Base-by-base conservation (phyloP, 2,888 invertebrate species). In the Craniophora ligustri region DNA sequence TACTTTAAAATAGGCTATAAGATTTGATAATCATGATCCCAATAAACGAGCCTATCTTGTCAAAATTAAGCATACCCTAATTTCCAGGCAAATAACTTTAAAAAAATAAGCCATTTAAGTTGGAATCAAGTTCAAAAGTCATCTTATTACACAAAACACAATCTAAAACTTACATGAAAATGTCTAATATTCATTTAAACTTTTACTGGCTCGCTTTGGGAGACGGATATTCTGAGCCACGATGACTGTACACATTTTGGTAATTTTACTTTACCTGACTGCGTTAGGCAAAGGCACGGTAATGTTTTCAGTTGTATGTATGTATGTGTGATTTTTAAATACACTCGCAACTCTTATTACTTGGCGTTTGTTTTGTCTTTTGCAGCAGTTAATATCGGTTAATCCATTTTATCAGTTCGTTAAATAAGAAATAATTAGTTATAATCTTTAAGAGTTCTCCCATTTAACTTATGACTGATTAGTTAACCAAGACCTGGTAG, bases 131-230 rank as follows among this genome's bases (percentile, higher is more conserved):
- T 88, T 86, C 73, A 79, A 81, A 90, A 89, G 87, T 88, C 85
- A 81, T 86, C 82, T 81, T 86, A 83, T 87, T 85, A 88, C 75
- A 80, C 76, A 81, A 81, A 86, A 87, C 79, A 85, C 84, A 85
- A 90, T 89, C 88, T 86, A 79, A 77, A 88, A 87, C 78, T 86
- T 83, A 81, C 79, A 84, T 81, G 79, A 82, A 83, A 87, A 83
- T 78, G 74, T 79, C 81, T 83, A 81, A 84, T 88, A 82, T 86
- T 86, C 82, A 82, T 88, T 88, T 85, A 81, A 87, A 87, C 80
- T 87, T 88, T 85, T 66, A 54, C 65, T 60, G 75, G 75, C 23
- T 18, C 44, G 58, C 48, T 44, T 51, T 32, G 44, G 45, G 38
- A 71, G 67, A 82, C 72, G 81, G 78, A 83, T 82, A 79, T 76